phyloP scores from a whole-genome alignment of 2,888 invertebrate genomes.

The Ophion ventricosus region DNA sequence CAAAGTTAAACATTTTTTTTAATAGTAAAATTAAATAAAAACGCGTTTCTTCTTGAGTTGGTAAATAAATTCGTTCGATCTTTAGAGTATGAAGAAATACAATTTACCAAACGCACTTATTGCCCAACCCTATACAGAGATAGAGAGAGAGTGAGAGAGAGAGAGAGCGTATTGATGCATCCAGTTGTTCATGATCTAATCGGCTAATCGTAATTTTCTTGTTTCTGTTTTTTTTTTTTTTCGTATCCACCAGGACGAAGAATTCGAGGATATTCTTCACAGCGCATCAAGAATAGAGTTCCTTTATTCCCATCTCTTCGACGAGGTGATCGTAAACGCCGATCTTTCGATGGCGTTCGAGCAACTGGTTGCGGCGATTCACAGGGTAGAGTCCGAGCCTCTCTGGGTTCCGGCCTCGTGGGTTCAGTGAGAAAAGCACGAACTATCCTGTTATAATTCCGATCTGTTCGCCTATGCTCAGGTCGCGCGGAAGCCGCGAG shows the following conservation, averaged over 20 bases:
- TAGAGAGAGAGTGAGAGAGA: too few relatives aligned
- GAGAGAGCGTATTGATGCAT: too few relatives aligned
- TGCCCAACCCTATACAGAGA: too few relatives aligned
- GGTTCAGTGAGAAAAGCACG: constrained; percentile 88
- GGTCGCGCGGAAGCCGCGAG: neutral
- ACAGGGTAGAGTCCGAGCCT: constrained; percentile 95
- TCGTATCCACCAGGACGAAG: constrained; percentile 89
- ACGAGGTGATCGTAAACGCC: constrained; percentile 96
- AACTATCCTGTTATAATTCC: constrained; percentile 31
- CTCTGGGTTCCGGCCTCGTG: constrained; percentile 98
- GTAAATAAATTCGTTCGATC: too few relatives aligned
- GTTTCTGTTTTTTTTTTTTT: neutral
- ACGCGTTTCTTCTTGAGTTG: constrained; percentile 4
- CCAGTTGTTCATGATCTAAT: too few relatives aligned
- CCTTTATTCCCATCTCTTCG: constrained; percentile 96
- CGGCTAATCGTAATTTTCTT: too few relatives aligned
- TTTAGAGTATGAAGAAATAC: too few relatives aligned
- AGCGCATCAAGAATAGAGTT: constrained; percentile 95
- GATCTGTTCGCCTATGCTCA: neutral
- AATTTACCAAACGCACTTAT: too few relatives aligned
- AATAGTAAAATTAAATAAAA: too few relatives aligned
- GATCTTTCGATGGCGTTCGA: constrained; percentile 94
- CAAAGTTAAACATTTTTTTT: too few relatives aligned
- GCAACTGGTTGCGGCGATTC: constrained; percentile 91
- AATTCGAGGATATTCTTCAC: constrained; percentile 93